A percentile compares a stretch with the other conserved stretches of the same genome.
Evolutionary conservation across 2,113 vertebrate species (phyloP).

Genomic region (Zosterops borbonicus): DNA sequence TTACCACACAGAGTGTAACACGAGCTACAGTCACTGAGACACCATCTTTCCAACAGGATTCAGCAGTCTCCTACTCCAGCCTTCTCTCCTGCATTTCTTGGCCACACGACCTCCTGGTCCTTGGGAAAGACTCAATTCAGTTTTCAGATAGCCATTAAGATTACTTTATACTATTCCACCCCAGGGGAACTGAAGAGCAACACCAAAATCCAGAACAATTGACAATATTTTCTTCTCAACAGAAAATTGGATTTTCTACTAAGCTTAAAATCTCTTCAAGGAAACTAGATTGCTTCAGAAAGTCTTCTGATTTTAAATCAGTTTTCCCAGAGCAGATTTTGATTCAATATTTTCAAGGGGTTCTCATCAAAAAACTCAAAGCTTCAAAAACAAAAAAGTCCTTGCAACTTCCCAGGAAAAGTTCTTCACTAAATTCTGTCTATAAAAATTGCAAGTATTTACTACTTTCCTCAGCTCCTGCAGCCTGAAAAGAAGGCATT

Average conservation of each 20-base stretch:
- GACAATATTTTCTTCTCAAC: background rate
- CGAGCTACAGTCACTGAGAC: background rate
- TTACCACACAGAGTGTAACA: background rate
- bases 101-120: background rate
- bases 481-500: background rate
- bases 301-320: background rate
- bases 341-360: background rate
- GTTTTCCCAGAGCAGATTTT: slow-evolving; percentile 12
- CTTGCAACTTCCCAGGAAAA: background rate
- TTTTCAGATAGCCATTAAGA: slow-evolving; percentile 11
- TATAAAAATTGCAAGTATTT: background rate
- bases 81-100: background rate
- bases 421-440: background rate
- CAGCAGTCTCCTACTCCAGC: background rate
- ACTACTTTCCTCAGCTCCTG: background rate
- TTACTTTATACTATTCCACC: background rate
- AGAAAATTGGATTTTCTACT: slow-evolving; percentile 42
- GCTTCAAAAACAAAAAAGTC: background rate
- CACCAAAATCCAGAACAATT: slow-evolving; percentile 17
- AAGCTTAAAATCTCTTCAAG: slow-evolving; percentile 44
- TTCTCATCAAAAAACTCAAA: background rate
- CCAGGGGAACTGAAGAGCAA: background rate
- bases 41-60: background rate
- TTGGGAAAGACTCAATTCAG: background rate
- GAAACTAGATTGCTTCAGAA: slow-evolving; percentile 31